These are phyloP conservation scores for Axis porcinus DNA, from an alignment of 2,113 vertebrate genomes.

Conservation along the genomic window DNA sequence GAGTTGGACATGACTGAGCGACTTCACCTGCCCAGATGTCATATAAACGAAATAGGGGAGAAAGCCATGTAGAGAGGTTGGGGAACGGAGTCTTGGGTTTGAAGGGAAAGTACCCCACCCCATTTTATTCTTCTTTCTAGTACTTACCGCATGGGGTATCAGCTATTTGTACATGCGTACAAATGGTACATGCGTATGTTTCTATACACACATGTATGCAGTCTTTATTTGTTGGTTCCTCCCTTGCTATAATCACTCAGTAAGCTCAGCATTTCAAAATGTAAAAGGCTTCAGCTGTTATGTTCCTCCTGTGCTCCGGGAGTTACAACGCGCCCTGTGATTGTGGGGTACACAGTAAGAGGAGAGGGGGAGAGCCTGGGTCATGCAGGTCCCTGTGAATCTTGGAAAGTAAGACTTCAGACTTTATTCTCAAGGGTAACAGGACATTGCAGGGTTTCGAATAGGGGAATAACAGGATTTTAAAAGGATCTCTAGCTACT, in stretches of 20 bases:
- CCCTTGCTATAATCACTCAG: neutral
- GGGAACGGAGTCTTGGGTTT: neutral
- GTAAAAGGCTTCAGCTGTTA: neutral
- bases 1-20: neutral
- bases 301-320: neutral
- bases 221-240: neutral
- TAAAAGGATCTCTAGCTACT: neutral
- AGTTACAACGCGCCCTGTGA: neutral
- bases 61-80: neutral
- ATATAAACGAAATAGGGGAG: neutral
- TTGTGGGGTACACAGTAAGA: neutral
- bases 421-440: neutral
- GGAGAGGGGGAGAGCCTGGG: neutral
- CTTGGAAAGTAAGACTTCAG: neutral
- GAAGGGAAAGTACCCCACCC: neutral
- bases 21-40: neutral
- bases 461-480: neutral
- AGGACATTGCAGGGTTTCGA: neutral
- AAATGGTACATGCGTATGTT: rapidly evolving
- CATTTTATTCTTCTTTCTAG: neutral
- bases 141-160: neutral
- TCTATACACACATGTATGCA: neutral
- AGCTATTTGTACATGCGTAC: neutral
- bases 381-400: neutral
- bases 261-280: neutral